A percentile compares a stretch with the other conserved stretches of the same genome.
Conservation (phyloP, 2,113 vertebrate species). For the Cheilinus undulatus region DNA sequence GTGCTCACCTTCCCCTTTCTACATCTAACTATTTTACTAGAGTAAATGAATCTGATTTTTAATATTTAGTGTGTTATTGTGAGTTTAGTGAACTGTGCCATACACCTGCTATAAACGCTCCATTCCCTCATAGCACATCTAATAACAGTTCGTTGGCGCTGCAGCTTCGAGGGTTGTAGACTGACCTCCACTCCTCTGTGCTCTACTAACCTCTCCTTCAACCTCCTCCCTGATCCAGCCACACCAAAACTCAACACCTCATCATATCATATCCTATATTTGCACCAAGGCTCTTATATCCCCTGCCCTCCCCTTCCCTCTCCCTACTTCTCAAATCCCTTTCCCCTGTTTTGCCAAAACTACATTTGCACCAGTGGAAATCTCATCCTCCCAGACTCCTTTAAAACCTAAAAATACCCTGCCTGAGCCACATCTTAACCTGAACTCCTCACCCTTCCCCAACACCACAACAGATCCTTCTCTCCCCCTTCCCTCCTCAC, state of each 20-base stretch:
- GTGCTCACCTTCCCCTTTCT: not conserved
- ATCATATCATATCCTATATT: not conserved
- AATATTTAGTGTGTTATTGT: not conserved
- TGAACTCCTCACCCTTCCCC: conserved; percentile 54
- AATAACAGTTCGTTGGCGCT: not conserved
- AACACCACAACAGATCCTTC: conserved; percentile 31
- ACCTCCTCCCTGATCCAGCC: conserved; percentile 9
- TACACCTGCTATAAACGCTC: not conserved
- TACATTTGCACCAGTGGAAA: conserved; percentile 28
- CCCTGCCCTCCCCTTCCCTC: not conserved
- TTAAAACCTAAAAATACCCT: conserved; percentile 48
- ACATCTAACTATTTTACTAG: not conserved
- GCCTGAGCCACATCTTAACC: conserved; percentile 29
- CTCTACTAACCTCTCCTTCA: conserved; percentile 58
- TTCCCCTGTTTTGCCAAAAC: conserved; percentile 1
- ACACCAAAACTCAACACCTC: conserved; percentile 9
- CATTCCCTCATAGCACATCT: not conserved
- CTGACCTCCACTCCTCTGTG: conserved; percentile 52
- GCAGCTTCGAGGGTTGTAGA: conserved; percentile 1
- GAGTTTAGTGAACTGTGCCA: not conserved
- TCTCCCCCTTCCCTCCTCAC: not conserved
- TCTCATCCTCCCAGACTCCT: conserved; percentile 6
- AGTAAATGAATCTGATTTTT: not conserved
- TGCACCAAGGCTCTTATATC: not conserved
- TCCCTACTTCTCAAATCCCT: conserved; percentile 4